Evolutionary conservation across 2,113 vertebrate genomes (phyloP), one percentile per base, ranked within the genome.

Genomic region (Gavia stellata): DNA sequence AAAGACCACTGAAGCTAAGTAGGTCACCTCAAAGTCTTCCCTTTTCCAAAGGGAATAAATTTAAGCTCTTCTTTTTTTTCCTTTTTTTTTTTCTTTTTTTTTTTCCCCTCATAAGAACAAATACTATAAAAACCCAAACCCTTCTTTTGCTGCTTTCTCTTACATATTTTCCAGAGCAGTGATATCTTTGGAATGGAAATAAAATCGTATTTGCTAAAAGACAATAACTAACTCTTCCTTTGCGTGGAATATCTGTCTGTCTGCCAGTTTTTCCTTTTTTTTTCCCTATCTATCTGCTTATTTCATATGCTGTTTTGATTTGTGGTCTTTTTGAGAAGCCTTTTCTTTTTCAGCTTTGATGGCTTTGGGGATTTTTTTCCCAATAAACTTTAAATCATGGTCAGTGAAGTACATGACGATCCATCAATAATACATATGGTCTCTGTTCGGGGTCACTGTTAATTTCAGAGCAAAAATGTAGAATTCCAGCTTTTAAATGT

Each of bases 1-100:
- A 91, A 82, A 94, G 86, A 85, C 49, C 88, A 95, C 45, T 80
- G 92, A 92, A 95, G 89, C 81, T 94, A 97, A 95, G 92, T 94
- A 97, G 96, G 94, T 97, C 91, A 95, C 81, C 84, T 91, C 73
- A 94, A 95, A 96, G 91, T 84, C 62, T 96, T 95, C 28, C 18
- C 10, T 95, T 92, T 88, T 92, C 78, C 81, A 82, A 87, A 90
- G 70, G 75, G 91, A 92, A 96, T 94, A 95, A 95, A 94, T 96
- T 47, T 96, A 93, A 93, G 31, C 14, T 70, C 7, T 36, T 50
- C 21, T 66, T 62, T 52, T 15, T 29, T n/a, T 16, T 6, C 23
- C 20, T 16, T 17, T 61, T 23, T 25, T 18, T 21, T 58, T 19
- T 16, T 17, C 52, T 23, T 25, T 18, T 21, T 58, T 19, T 34